Percentiles rank a stretch among this genome's conserved stretches.
phyloP scores from a whole-genome alignment of 1,140 invertebrate species.

The Drosophila lacertosa region DNA sequence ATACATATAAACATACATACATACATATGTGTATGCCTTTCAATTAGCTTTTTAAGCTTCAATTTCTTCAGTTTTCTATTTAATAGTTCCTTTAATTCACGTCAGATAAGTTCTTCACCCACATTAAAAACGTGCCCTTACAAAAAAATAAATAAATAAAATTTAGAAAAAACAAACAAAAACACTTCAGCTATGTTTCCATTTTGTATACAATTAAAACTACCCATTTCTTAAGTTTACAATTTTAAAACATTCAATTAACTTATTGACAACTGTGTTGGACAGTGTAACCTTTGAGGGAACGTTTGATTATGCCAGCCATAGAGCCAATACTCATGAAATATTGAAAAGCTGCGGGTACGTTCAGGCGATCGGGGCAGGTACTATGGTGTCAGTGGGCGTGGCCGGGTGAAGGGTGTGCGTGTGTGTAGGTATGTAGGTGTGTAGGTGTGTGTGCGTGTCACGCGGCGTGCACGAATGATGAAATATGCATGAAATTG shows the following conservation, averaged over 20 bases:
- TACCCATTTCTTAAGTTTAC: too few species aligned
- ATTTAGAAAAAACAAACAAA: too few species aligned
- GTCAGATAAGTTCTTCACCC: too few species aligned
- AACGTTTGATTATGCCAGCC: conserved; percentile 67
- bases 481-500: conserved; percentile 82
- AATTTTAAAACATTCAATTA: too few species aligned
- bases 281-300: conserved; percentile 58
- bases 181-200: too few species aligned
- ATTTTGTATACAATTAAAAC: too few species aligned
- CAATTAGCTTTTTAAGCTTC: too few species aligned
- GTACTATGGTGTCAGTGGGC: conserved; percentile 22
- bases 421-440: conserved; percentile 13
- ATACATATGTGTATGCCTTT: neutral
- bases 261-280: conserved; percentile 21
- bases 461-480: conserved; percentile 49
- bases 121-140: too few species aligned
- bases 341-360: conserved; percentile 75
- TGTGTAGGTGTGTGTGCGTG: conserved; percentile 30
- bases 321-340: conserved; percentile 71
- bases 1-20: neutral
- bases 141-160: too few species aligned
- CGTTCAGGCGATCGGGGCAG: conserved; percentile 5
- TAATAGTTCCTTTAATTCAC: too few species aligned
- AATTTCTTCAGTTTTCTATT: too few species aligned
- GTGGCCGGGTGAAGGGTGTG: conserved; percentile 16